Evolutionary conservation across 1,140 invertebrate genomes (phyloP), one percentile per base, ranked within the genome.

Genomic region (Bicyclus anynana): DNA sequence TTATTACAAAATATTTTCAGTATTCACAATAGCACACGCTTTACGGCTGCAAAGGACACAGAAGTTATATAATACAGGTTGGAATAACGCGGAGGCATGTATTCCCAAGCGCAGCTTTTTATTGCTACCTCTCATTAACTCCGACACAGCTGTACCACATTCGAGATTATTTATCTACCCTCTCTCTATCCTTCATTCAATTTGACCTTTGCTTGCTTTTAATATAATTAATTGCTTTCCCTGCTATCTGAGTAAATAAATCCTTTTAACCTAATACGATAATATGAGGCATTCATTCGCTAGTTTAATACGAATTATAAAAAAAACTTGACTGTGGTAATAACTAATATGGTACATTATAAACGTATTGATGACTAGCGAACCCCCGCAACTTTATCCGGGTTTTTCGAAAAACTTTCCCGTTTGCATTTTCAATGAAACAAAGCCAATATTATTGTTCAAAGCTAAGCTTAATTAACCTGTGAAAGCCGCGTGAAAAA

Each of bases 111-210:
- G 54, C 21, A 20, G 54, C 23, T 52, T 50, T 46, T 52, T 52
- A 59, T 52, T 52, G 26, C 42, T 49, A 35, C 9, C 48, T 38
- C 38, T 52, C 40, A 59, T 59, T 59, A 59, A 47, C 29, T 59
- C 62, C 23, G 37, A 44, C 52, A 55, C 57, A 59, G 52, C 55
- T 53, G 51, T 51, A 49, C 38, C 40, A 1, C 55, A 53, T 48
- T 49, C 49, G 17, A 57, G 53, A 35, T 40, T 57, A 53, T 58
- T 52, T 64, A 64, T 59, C 62, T 53, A 53, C 50, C 52, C 47
- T 59, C 49, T 46, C 23, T 46, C 33, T 60, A 60, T 53, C 53
- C 49, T 58, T 58, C 20, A 53, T 58, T 62, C 51, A 53, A 57
- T 57, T 53, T 65, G 51, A 46, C 57, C 42, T 57, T 40, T 56